phyloP scores from a whole-genome alignment of 1,140 invertebrate genomes.

The Meloidogyne exigua region DNA sequence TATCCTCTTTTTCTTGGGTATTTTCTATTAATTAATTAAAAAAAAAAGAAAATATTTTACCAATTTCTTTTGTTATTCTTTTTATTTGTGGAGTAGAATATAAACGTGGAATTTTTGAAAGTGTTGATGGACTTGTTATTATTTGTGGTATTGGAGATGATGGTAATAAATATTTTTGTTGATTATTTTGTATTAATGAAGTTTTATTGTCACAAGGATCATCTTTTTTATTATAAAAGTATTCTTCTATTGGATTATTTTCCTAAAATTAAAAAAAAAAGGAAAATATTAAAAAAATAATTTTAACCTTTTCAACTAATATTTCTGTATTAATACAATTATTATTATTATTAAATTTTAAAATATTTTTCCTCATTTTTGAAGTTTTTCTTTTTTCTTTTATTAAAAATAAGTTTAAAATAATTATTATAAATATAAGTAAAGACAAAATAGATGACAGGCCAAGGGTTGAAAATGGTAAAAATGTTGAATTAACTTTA shows the following conservation, averaged over 20 bases:
- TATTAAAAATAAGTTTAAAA: neutral
- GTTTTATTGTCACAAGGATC: slow-evolving; percentile 1
- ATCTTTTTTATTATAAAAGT: slow-evolving; percentile 3
- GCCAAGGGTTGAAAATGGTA: neutral
- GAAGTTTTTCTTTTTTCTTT: neutral
- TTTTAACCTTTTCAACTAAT: neutral
- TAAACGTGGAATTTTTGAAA: slow-evolving; percentile 2
- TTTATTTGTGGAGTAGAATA: neutral
- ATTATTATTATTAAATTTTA: neutral
- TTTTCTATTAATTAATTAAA: neutral
- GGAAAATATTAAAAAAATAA: neutral
- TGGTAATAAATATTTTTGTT: neutral
- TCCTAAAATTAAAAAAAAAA: neutral
- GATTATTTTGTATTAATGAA: neutral
- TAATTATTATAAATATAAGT: neutral
- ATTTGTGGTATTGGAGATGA: neutral
- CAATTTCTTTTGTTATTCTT: neutral
- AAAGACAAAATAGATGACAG: neutral
- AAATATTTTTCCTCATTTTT: neutral
- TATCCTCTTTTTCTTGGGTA: neutral
- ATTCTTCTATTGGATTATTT: neutral
- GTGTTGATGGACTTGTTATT: neutral
- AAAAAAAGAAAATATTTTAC: neutral
- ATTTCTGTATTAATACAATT: neutral
- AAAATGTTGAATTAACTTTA: slow-evolving; percentile 5